Evolutionary conservation across 1,140 invertebrate species (phyloP).

Genomic region (Himalopsyche phryganea): DNA sequence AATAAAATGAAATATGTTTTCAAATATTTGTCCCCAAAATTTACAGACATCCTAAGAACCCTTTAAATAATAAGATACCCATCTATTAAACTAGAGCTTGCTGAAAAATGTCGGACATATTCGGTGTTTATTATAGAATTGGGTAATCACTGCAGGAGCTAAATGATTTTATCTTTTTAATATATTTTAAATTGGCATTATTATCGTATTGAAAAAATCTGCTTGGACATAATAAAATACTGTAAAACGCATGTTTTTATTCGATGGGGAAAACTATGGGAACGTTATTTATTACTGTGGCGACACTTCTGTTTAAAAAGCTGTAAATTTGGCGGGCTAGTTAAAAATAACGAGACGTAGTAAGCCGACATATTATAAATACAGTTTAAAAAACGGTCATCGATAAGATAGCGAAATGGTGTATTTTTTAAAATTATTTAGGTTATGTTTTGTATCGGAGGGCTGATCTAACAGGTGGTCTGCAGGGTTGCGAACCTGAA

Average conservation of each 20-base stretch:
- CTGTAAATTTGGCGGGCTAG: not conserved
- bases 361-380: too few species aligned
- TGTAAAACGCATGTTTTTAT: not conserved
- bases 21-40: not conserved
- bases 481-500: too few species aligned
- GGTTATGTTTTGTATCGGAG: too few species aligned
- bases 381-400: too few species aligned
- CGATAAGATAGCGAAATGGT: too few species aligned
- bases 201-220: conserved; percentile 7
- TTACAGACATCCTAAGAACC: conserved; percentile 5
- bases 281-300: not conserved
- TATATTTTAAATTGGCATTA: conserved; percentile 22
- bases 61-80: conserved; percentile 18
- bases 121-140: not conserved
- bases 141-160: not conserved
- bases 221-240: conserved; percentile 13
- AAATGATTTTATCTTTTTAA: conserved; percentile 8
- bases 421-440: too few species aligned
- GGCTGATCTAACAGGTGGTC: too few species aligned
- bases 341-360: not conserved
- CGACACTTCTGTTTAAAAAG: not conserved
- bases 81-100: conserved; percentile 14
- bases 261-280: too few species aligned
- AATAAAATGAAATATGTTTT: not conserved
- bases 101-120: conserved; percentile 11